These are phyloP conservation scores for Nemapogon koenigi DNA, from an alignment of 2,888 invertebrate genomes.

Conservation along the genomic window DNA sequence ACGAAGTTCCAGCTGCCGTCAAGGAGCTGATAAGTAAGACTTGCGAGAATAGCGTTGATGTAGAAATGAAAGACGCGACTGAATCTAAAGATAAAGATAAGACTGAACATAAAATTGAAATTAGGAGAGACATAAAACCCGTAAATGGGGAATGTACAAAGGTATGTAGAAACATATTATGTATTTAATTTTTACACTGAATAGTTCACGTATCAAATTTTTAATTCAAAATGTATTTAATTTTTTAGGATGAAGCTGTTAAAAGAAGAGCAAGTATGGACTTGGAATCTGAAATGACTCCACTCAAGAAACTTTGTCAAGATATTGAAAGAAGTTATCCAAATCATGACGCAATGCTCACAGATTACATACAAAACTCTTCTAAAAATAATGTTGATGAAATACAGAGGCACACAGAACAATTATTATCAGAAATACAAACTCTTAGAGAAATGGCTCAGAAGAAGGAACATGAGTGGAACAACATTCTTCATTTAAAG, in stretches of 20 bases:
- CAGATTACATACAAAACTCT: conserved; percentile 69
- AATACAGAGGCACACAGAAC: conserved; percentile 69
- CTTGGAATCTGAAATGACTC: conserved; percentile 49
- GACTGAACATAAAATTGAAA: conserved; percentile 28
- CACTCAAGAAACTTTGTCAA: conserved; percentile 52
- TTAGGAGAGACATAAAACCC: conserved; percentile 29
- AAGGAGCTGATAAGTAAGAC: no score
- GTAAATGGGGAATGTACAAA: conserved; percentile 48
- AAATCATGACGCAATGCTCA: conserved; percentile 66
- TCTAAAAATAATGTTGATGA: conserved; percentile 67
- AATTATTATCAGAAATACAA: conserved; percentile 70
- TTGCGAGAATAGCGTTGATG: no score
- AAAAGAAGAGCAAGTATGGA: conserved; percentile 49
- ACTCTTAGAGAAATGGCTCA: conserved; percentile 76
- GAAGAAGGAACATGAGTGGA: conserved; percentile 87
- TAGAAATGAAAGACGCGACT: neutral
- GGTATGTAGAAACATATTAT: conserved; percentile 21
- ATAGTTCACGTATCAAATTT: neutral
- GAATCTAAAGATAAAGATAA: conserved; percentile 17
- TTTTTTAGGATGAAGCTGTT: conserved; percentile 40
- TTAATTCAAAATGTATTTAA: conserved; percentile 8
- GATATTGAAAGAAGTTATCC: conserved; percentile 59
- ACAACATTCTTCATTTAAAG: conserved; percentile 80
- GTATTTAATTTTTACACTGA: neutral
- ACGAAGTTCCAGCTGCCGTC: no score